phyloP scores from a whole-genome alignment of 2,888 invertebrate species.

The Sarcophaga variegata region DNA sequence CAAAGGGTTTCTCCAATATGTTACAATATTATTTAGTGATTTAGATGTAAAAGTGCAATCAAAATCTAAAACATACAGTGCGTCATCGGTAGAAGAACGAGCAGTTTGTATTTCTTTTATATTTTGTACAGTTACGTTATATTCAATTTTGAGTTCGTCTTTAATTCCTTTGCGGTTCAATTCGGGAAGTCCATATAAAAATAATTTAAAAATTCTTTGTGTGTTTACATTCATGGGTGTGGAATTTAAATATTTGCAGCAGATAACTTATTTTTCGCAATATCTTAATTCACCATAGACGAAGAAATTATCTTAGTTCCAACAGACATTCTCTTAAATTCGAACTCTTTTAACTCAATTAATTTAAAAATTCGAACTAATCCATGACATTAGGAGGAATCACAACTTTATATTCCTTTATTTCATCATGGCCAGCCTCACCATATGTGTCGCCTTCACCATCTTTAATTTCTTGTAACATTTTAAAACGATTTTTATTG shows the following conservation, averaged over 20 bases:
- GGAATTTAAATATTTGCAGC: not conserved
- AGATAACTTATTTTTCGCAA: not conserved
- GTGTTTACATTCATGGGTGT: slow-evolving; percentile 2
- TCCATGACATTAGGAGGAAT: not conserved
- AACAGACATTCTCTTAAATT: slow-evolving; percentile 2
- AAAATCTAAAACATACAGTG: not conserved
- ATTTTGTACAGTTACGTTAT: not conserved
- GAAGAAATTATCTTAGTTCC: not conserved
- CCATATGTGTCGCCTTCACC: not conserved
- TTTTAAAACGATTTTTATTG: too few relatives aligned
- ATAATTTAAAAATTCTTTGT: not conserved
- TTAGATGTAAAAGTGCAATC: too few relatives aligned
- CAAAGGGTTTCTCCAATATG: slow-evolving; percentile 12
- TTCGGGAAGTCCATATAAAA: not conserved
- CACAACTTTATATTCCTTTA: slow-evolving; percentile 16
- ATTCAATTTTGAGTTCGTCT: slow-evolving; percentile 3
- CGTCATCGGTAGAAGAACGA: slow-evolving; percentile 15
- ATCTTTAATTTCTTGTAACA: too few relatives aligned
- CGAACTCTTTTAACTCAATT: slow-evolving; percentile 3
- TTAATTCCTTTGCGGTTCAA: not conserved
- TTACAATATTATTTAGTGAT: not conserved
- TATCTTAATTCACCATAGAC: not conserved
- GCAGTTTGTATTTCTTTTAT: too few relatives aligned
- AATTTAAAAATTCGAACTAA: not conserved
- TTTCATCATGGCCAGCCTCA: slow-evolving; percentile 8